Evolutionary conservation across 2,888 invertebrate genomes (phyloP).

Genomic region (Lingula anatina): DNA sequence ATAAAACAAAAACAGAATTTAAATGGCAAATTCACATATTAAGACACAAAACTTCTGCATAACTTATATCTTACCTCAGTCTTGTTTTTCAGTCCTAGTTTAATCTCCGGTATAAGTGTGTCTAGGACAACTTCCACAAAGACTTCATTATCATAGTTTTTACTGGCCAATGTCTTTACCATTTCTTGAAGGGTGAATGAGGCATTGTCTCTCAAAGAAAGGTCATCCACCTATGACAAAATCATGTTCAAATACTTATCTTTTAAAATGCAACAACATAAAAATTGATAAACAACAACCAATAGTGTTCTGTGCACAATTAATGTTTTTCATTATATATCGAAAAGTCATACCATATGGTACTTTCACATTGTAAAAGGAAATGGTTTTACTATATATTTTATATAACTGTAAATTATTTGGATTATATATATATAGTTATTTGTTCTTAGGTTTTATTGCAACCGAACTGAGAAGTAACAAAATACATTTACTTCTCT

Average conservation of each 20-base stretch:
- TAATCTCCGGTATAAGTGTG: conserved; percentile 58
- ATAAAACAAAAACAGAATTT: no score
- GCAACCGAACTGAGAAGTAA: background rate
- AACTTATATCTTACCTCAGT: conserved; percentile 54
- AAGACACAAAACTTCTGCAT: no score
- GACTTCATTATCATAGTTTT: conserved; percentile 48
- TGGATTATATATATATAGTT: no score
- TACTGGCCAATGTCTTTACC: conserved; percentile 59
- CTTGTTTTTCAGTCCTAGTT: conserved; percentile 66
- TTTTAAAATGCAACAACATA: background rate
- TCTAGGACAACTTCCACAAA: conserved; percentile 57
- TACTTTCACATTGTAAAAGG: no score
- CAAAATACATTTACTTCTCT: background rate
- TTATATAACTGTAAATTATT: no score
- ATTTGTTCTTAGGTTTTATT: no score
- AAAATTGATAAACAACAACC: no score
- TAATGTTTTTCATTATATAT: no score
- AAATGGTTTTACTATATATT: no score
- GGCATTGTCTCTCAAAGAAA: conserved; percentile 75
- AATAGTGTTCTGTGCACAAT: no score
- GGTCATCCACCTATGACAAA: conserved; percentile 65
- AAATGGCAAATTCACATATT: no score
- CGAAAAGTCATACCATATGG: no score
- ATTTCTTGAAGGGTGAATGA: conserved; percentile 69
- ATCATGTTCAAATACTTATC: background rate